These are phyloP conservation scores for Pantelozetes paolii DNA, from an alignment of 2,888 invertebrate species.

Conservation along the genomic window DNA sequence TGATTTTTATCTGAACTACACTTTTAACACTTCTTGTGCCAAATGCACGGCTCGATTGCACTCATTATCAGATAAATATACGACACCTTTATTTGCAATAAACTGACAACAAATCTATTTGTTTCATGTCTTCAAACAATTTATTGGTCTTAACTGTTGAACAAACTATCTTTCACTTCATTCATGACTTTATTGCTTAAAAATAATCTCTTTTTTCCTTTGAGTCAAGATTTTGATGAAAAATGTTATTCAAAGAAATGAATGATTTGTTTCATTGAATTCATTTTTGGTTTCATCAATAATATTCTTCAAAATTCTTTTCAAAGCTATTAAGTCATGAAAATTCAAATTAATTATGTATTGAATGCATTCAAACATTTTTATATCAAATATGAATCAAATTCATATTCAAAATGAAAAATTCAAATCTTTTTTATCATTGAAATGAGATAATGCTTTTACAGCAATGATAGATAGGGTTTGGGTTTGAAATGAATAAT, in stretches of 20 bases:
- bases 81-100: not conserved
- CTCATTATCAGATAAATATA: slow-evolving; percentile 22
- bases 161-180: not conserved
- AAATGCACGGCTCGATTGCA: not conserved
- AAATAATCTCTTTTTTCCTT: not conserved
- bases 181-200: not conserved
- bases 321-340: too few species aligned
- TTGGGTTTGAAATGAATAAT: too few species aligned
- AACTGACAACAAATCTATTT: slow-evolving; percentile 6
- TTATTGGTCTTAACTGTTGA: slow-evolving; percentile 9
- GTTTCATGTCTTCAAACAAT: slow-evolving; percentile 22
- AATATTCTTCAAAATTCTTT: too few species aligned
- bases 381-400: too few species aligned
- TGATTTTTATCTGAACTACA: not conserved
- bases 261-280: too few species aligned
- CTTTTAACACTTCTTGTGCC: not conserved
- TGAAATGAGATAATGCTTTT: too few species aligned
- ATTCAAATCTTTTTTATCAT: too few species aligned
- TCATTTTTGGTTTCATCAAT: too few species aligned
- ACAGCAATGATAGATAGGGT: too few species aligned
- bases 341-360: too few species aligned
- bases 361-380: too few species aligned
- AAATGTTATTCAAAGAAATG: not conserved
- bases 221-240: not conserved
- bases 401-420: too few species aligned